phyloP scores from a whole-genome alignment of 2,113 vertebrate genomes.

The Dasypus novemcinctus region DNA sequence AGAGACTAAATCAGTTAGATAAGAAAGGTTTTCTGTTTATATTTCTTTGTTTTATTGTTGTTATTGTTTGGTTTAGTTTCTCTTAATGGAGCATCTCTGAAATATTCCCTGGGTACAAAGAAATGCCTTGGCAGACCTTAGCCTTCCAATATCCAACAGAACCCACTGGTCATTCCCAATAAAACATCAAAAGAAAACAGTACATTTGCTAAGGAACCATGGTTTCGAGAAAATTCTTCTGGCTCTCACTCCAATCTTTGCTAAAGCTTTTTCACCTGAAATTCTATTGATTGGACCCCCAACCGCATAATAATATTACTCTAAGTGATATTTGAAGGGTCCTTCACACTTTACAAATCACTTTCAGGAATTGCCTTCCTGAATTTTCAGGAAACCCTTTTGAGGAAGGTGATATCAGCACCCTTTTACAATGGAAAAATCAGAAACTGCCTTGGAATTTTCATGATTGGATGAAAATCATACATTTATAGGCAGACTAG shows the following conservation, averaged over 20 bases:
- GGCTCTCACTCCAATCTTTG: fast-evolving
- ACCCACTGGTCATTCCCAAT: background rate
- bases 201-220: background rate
- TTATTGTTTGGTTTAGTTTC: background rate
- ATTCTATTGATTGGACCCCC: background rate
- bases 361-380: background rate
- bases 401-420: background rate
- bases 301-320: background rate
- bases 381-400: background rate
- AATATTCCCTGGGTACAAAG: background rate
- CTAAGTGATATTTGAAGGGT: background rate
- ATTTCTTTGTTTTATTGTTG: background rate
- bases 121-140: background rate
- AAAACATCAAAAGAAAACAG: background rate
- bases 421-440: background rate
- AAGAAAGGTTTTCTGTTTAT: background rate
- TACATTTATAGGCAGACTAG: background rate
- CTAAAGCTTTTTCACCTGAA: background rate
- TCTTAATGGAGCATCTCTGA: background rate
- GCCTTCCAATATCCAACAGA: background rate
- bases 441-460: background rate
- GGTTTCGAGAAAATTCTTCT: background rate
- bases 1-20: background rate
- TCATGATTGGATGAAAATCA: background rate
- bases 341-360: background rate